phyloP scores from a whole-genome alignment of 2,888 invertebrate genomes.

The Xanthorhoe designata region DNA sequence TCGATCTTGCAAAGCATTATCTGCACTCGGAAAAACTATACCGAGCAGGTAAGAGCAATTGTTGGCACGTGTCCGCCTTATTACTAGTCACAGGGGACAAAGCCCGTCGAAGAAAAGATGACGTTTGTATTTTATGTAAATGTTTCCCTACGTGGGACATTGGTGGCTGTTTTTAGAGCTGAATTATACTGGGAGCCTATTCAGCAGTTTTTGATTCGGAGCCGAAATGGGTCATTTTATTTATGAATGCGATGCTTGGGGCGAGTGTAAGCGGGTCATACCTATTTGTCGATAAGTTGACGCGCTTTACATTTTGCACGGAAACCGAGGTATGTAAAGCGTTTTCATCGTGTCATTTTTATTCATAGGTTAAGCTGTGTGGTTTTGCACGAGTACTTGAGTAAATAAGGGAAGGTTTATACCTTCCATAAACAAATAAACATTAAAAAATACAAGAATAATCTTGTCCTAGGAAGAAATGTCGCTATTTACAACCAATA shows the following conservation, averaged over 20 bases:
- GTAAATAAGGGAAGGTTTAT: too few species aligned
- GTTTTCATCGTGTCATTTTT: conserved; percentile 6
- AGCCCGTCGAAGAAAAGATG: conserved; percentile 47
- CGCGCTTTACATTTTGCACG: conserved; percentile 33
- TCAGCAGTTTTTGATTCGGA: conserved; percentile 50
- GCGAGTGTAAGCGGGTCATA: conserved; percentile 36
- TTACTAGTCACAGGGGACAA: conserved; percentile 47
- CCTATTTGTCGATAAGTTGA: conserved; percentile 46
- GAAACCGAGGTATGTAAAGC: conserved; percentile 17
- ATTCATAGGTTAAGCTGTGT: not conserved
- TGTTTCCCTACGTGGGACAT: conserved; percentile 45
- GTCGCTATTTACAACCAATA: too few species aligned
- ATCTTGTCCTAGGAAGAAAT: too few species aligned
- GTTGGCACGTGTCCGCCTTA: conserved; percentile 58
- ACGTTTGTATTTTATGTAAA: conserved; percentile 49
- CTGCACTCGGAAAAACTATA: conserved; percentile 41
- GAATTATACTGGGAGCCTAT: conserved; percentile 47
- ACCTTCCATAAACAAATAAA: too few species aligned
- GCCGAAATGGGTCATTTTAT: conserved; percentile 48
- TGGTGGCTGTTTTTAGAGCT: conserved; percentile 46
- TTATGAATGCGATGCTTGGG: conserved; percentile 45
- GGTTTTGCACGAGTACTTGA: not conserved
- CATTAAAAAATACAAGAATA: too few species aligned
- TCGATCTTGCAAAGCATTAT: conserved; percentile 31
- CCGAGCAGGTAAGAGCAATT: conserved; percentile 53